These are phyloP conservation scores for Pterostichus niger DNA, from an alignment of 2,888 invertebrate species.

Conservation along the genomic window DNA sequence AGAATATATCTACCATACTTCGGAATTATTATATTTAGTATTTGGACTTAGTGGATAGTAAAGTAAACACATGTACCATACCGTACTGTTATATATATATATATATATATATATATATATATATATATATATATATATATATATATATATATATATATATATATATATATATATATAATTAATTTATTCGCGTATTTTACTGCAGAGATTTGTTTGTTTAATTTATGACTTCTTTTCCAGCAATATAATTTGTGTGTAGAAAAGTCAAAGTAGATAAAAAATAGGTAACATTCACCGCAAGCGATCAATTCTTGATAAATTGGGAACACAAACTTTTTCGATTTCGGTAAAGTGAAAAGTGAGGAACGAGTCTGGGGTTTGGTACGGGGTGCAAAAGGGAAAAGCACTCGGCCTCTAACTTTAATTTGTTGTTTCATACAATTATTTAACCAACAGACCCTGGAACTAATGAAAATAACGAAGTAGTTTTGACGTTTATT, in stretches of 20 bases:
- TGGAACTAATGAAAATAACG: background rate
- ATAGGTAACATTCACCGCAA: conserved; percentile 56
- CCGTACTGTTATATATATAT: too few relatives aligned
- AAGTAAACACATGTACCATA: too few relatives aligned
- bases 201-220: conserved; percentile 15
- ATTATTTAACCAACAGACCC: conserved; percentile 36
- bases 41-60: too few relatives aligned
- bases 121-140: too few relatives aligned
- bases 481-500: too few relatives aligned
- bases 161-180: too few relatives aligned
- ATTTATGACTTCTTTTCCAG: conserved; percentile 23
- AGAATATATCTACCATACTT: too few relatives aligned
- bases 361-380: conserved; percentile 20
- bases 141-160: too few relatives aligned
- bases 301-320: conserved; percentile 65
- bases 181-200: background rate
- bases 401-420: conserved; percentile 31
- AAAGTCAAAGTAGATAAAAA: conserved; percentile 56
- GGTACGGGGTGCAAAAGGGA: background rate
- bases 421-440: conserved; percentile 46
- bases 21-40: too few relatives aligned
- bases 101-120: too few relatives aligned
- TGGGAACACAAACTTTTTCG: conserved; percentile 63
- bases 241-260: conserved; percentile 59
- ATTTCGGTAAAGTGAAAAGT: conserved; percentile 64